phyloP scores from a whole-genome alignment of 1,140 invertebrate genomes.

The Drosophila nigrodunni region DNA sequence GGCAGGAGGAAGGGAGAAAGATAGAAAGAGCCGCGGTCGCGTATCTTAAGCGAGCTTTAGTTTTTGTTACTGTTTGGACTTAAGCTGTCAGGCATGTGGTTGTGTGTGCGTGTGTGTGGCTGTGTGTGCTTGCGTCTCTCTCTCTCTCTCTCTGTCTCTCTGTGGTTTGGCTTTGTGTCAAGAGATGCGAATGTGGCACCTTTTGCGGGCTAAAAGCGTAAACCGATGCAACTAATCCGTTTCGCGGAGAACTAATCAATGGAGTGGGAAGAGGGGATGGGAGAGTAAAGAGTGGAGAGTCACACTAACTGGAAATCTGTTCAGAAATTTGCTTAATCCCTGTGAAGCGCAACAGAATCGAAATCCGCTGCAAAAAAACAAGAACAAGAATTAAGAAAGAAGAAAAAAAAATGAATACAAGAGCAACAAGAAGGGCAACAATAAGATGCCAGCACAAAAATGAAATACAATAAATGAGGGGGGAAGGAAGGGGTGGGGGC shows the following conservation, averaged over 20 bases:
- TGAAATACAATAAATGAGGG: conserved; percentile 9
- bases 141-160: background rate
- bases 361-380: conserved; percentile 25
- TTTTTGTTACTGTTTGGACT: conserved; percentile 60
- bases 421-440: conserved; percentile 35
- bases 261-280: background rate
- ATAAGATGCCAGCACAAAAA: conserved; percentile 50
- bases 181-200: conserved; percentile 45
- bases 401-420: background rate
- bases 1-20: background rate
- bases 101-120: conserved; percentile 37
- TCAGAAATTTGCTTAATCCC: conserved; percentile 80
- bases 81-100: conserved; percentile 60
- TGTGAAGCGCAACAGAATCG: conserved; percentile 34
- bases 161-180: conserved; percentile 65
- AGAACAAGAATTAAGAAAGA: conserved; percentile 1
- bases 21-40: background rate
- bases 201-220: conserved; percentile 49
- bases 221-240: conserved; percentile 64
- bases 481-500: background rate
- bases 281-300: background rate
- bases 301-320: conserved; percentile 58
- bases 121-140: conserved; percentile 21
- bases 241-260: conserved; percentile 67
- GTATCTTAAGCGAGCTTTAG: conserved; percentile 49